Conservation (phyloP, 2,797 vertebrate species). For the Gephyroberyx darwinii region DNA sequence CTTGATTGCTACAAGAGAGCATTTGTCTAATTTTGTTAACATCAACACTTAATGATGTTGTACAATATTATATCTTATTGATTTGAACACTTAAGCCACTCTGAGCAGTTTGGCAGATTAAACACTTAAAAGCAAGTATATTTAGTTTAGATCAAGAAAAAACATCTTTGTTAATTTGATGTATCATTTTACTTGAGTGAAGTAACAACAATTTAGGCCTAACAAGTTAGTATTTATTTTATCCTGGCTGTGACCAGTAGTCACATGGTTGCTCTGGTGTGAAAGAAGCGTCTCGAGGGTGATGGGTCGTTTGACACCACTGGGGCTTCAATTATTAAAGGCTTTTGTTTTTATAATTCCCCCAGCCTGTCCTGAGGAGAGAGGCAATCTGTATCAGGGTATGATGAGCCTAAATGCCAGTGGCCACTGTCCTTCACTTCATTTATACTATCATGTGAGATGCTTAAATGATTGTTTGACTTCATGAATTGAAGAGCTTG, state of each 20-base stretch:
- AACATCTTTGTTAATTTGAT: neutral
- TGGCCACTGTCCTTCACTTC: neutral
- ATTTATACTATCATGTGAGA: neutral
- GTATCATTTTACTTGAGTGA: neutral
- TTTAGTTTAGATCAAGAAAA: neutral
- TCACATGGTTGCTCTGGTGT: constrained; percentile 26
- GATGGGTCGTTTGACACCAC: constrained; percentile 52
- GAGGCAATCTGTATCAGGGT: neutral
- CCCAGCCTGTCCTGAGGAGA: neutral
- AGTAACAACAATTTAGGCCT: neutral
- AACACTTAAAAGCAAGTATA: neutral
- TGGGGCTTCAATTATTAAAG: constrained; percentile 73
- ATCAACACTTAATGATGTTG: neutral
- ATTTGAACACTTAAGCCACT: too few relatives aligned
- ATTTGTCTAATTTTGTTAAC: neutral
- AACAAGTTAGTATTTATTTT: constrained; percentile 35
- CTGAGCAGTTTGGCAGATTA: too few relatives aligned
- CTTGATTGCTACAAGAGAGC: neutral
- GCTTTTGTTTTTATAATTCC: constrained; percentile 51
- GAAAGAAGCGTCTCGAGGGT: constrained; percentile 42
- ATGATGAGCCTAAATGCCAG: neutral
- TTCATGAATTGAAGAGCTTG: neutral
- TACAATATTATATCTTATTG: neutral
- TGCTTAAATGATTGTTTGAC: neutral
- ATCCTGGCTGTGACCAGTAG: constrained; percentile 35